These are phyloP conservation scores for Maccullochella peelii DNA, from an alignment of 2,113 vertebrate genomes.

Conservation along the genomic window DNA sequence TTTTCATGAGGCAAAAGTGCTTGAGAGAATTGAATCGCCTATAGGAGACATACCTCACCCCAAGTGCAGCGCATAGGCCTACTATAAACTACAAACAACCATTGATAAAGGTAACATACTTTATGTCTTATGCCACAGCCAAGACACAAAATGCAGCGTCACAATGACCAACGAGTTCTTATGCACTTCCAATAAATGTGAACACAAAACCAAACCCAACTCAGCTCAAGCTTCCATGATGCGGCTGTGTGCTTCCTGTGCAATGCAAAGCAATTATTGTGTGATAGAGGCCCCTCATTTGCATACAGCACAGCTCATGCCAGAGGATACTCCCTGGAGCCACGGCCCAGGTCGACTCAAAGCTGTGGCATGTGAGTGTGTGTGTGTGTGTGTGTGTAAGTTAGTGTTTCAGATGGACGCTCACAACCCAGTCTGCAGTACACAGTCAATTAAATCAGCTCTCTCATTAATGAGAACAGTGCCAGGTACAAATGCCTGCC, in stretches of 20 bases:
- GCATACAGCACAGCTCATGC: constrained; percentile 54
- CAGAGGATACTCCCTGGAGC: constrained; percentile 57
- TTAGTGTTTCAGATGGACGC: constrained; percentile 51
- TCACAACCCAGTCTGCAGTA: constrained; percentile 41
- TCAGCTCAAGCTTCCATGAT: not conserved
- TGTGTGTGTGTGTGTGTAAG: constrained; percentile 14
- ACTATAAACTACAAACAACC: not conserved
- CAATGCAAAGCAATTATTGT: constrained; percentile 60
- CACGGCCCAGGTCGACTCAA: constrained; percentile 35
- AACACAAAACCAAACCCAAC: constrained; percentile 20
- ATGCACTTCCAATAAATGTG: not conserved
- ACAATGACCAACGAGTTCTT: not conserved
- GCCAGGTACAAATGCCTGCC: constrained; percentile 78
- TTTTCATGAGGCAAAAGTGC: too few relatives aligned
- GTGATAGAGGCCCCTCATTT: constrained; percentile 55
- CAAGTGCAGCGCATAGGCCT: too few relatives aligned
- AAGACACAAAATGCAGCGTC: not conserved
- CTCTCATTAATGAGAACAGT: constrained; percentile 77
- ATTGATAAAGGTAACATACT: not conserved
- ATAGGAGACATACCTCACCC: not conserved
- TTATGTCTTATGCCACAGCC: not conserved
- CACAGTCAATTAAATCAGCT: constrained; percentile 76
- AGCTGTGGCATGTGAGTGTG: not conserved
- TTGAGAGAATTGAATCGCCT: not conserved
- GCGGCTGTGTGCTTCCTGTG: constrained; percentile 14